Evolutionary conservation across 2,797 vertebrate genomes (phyloP), one percentile per base, ranked within the genome.

Genomic region (Muraenolepis orangiensis): DNA sequence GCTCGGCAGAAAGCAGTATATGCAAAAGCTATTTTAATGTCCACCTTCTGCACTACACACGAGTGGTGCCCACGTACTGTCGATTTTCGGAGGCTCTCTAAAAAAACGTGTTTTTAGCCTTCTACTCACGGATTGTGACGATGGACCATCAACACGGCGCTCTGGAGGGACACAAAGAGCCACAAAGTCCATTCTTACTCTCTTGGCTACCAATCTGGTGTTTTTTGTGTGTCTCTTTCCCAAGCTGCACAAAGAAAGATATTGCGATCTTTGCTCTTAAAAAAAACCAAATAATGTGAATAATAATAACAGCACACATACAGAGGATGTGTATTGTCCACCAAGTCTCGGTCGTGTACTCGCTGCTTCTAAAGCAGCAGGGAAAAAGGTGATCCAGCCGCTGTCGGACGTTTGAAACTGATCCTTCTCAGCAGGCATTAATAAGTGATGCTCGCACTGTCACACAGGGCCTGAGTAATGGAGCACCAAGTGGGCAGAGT

Each of bases 371-470:
- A 78, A 76, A 79, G 76, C 66, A 38, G 70, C 81, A 85, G 81
- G n/a, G n/a, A n/a, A n/a, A 80, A 84, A 81, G 76, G 78, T n/a
- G 76, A n/a, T 83, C 87, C 79, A 86, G 51, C 80, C 82, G 28
- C 82, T 80, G 84, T 74, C 84, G 87, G 89, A 92, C 91, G 87
- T 87, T n/a, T 93, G 94, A 92, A 94, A 95, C 87, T 76, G 78
- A 91, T 93, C 88, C 88, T 84, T 82, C 88, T 83, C 83, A 79
- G 84, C 84, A 75, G 31, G 73, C 87, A 93, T 96, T 84, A 95
- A 96, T 96, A 93, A 96, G 93, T 95, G 83, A 96, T 93, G 85
- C 72, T 82, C 69, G 83, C 85, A 72, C 81, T 74, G 89, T 89
- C 87, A 86, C 87, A 91, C 89, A 74, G 84, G 84, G 88, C 89